Evolutionary conservation across 2,113 vertebrate genomes (phyloP).

Genomic region (Xenopus laevis): DNA sequence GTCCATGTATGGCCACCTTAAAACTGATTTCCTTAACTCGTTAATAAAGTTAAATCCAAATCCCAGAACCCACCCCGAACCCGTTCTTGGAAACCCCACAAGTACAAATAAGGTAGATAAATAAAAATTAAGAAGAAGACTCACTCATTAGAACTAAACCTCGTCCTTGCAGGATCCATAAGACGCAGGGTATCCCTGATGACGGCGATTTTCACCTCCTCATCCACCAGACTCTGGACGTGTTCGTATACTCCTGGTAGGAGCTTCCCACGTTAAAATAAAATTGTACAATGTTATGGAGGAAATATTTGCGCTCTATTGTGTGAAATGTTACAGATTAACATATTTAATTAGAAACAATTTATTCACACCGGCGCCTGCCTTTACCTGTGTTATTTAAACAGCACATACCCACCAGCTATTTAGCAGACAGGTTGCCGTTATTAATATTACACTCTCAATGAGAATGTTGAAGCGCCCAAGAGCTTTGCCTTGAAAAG

Average conservation of each 20-base stretch:
- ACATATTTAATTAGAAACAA: slow-evolving; percentile 11
- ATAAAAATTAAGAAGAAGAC: slow-evolving; percentile 34
- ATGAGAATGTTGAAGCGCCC: not conserved
- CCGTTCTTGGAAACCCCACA: too few relatives aligned
- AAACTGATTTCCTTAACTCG: too few relatives aligned
- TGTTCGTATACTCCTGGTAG: slow-evolving; percentile 88
- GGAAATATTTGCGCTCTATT: not conserved
- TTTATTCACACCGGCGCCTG: slow-evolving; percentile 3
- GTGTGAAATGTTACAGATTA: slow-evolving; percentile 9
- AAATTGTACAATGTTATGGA: not conserved
- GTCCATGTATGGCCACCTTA: too few relatives aligned
- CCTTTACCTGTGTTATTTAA: slow-evolving; percentile 4
- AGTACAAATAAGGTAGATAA: too few relatives aligned
- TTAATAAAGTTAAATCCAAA: too few relatives aligned
- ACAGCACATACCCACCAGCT: slow-evolving; percentile 20
- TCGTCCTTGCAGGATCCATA: slow-evolving; percentile 79
- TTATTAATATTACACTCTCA: slow-evolving; percentile 12
- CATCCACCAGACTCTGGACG: slow-evolving; percentile 88
- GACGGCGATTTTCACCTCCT: slow-evolving; percentile 91
- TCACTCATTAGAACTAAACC: slow-evolving; percentile 59
- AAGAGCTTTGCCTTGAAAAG: not conserved
- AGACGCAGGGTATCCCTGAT: slow-evolving; percentile 93
- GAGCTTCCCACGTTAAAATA: slow-evolving; percentile 65
- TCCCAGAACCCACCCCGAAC: too few relatives aligned
- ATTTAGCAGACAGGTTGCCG: not conserved